Evolutionary conservation across 1,140 invertebrate genomes (phyloP), one percentile per base, ranked within the genome.

Genomic region (Caenorhabditis remanei): DNA sequence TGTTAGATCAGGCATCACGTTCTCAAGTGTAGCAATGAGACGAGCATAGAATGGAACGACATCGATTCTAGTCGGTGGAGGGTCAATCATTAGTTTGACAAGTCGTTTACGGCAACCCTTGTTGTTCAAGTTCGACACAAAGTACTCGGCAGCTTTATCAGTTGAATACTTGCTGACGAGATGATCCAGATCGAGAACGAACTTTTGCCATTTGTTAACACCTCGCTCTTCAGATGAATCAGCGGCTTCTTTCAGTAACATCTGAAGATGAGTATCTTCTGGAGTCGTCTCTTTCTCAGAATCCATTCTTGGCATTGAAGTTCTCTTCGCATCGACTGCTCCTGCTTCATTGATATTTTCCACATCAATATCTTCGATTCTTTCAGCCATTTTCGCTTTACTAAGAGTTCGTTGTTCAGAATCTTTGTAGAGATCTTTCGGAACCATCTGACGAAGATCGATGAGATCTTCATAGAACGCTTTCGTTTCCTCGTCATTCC

Each of bases 11-110:
- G 87, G 88, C 84, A 88, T 88, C 11, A 89, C 85, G 32, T 89
- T 83, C 4, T 89, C 58, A 1, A 89, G 58, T 13, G 87, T 88
- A 0, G 86, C 86, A n/a, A 89, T 40, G 53, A 89, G 82, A n/a
- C 88, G 86, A 19, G 87, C 88, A 58, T 88, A 89, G 43, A 89
- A 89, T 24, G 88, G 88, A 50, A 88, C 71, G 32, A 89, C 48
- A 65, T 88, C 88, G 8, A 88, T 82, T 63, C 83, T 9, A 24
- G 86, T 56, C 0, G 71, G 71, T n/a, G 55, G 55, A 4, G 55
- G 56, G 13, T 53, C 86, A 6, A 87, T 6, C 41, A 87, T 50
- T 41, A 84, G 13, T 65, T 87, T 87, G 13, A 87, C 79, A 21
- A 87, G 86, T 16, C 86, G 55, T 19, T 87, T 87, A 6, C 86